Base-by-base conservation (phyloP, 2,113 vertebrate genomes). In the Electrona antarctica region DNA sequence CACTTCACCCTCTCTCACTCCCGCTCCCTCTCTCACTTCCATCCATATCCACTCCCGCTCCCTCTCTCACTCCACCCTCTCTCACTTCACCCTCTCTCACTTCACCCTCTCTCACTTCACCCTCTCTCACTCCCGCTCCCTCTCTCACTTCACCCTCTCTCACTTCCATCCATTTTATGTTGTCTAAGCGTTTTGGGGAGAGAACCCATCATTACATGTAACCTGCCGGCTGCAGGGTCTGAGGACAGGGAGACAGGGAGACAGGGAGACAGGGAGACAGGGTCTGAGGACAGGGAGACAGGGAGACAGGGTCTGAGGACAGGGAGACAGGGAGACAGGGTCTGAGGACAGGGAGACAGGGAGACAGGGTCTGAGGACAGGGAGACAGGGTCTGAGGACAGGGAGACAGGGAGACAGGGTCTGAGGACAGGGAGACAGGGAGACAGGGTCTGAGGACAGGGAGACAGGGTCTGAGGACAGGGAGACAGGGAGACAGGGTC, bases 131-230 rank as follows among this genome's bases (percentile, higher is more conserved):
- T n/a, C n/a, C n/a, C n/a, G n/a, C n/a, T n/a, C 50, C 2, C 50
- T 51, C 8, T 6, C 50, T 51, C n/a, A n/a, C n/a, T n/a, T 2
- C 50, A 10, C 12, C 12, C 54, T 55, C 54, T n/a, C 15, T 29
- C 21, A 15, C 15, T 57, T 21, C n/a, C 15, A 9, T 64, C 46
- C 1, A 15, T 12, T 64, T 64, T 21, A 64, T 51, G 33, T 41
- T 4, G 33, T 6, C 5, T 3, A 41, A 64, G 21, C 10, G n/a
- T 50, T 50, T 51, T 13, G 28, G 48, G 62, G 6, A 50, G 62
- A 10, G 47, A 64, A 60, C 63, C 7, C 45, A 48, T 83, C 70
- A 79, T 74, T 71, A 64, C 47, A 70, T 67, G 49, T 68, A 65
- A 74, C 77, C 72, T 72, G 46, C 21, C 1, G 21, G 64, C 63